A percentile compares a stretch with the other conserved stretches of the same genome.
Evolutionary conservation across 2,888 invertebrate species (phyloP).

Genomic region (Exocentrus adspersus): DNA sequence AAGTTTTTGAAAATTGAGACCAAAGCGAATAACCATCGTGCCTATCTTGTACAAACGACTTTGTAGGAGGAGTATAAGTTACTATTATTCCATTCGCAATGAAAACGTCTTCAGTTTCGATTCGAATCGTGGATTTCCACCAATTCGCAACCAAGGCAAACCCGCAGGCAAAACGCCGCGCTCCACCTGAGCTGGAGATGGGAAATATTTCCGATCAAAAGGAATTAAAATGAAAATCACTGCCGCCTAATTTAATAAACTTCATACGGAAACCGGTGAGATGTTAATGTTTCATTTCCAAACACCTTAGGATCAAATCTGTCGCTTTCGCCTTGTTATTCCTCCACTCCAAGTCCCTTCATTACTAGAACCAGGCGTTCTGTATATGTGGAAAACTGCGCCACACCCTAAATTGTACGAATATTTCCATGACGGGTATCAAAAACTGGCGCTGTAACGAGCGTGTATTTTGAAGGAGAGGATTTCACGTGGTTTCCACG

Average conservation of each 20-base stretch:
- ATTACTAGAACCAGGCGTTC: slow-evolving; percentile 7
- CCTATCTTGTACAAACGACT: too few species aligned
- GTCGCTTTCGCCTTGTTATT: slow-evolving; percentile 16
- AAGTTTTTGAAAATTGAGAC: too few species aligned
- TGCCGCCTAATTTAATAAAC: slow-evolving; percentile 25
- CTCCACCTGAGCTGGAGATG: slow-evolving; percentile 26
- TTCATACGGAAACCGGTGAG: slow-evolving; percentile 21
- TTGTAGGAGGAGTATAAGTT: too few species aligned
- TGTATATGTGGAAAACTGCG: slow-evolving; percentile 14
- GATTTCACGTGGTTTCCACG: neutral
- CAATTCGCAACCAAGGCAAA: slow-evolving; percentile 9
- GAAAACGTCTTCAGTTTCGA: too few species aligned
- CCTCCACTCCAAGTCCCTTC: slow-evolving; percentile 11
- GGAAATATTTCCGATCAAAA: slow-evolving; percentile 27
- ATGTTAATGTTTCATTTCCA: slow-evolving; percentile 26
- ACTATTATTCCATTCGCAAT: too few species aligned
- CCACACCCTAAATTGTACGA: neutral
- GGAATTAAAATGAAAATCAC: slow-evolving; percentile 29
- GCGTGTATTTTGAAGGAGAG: neutral
- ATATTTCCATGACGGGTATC: neutral
- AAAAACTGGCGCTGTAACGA: neutral
- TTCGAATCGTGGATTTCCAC: too few species aligned
- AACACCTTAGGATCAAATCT: too few species aligned
- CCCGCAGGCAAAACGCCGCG: slow-evolving; percentile 22
- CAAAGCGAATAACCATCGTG: too few species aligned